These are phyloP conservation scores for Pygoscelis adeliae DNA, from an alignment of 2,113 vertebrate genomes.

Conservation along the genomic window DNA sequence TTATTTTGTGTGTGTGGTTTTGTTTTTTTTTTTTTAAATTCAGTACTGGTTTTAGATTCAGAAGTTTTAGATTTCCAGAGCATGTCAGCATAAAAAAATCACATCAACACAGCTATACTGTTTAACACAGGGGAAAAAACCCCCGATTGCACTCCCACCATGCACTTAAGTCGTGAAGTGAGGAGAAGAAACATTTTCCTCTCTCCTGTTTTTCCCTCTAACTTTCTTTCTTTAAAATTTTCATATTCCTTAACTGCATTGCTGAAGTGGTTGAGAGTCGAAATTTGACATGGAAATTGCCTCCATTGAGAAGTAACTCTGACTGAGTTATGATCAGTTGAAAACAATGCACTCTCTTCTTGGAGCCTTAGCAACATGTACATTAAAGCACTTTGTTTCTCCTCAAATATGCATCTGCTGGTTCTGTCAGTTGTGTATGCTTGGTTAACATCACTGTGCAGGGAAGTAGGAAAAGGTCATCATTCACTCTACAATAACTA, in stretches of 20 bases:
- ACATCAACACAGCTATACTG: neutral
- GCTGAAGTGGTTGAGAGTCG: neutral
- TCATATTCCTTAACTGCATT: neutral
- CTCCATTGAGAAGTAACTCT: neutral
- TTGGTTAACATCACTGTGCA: neutral
- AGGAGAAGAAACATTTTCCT: neutral
- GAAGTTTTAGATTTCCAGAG: neutral
- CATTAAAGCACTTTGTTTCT: neutral
- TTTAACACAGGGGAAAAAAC: neutral
- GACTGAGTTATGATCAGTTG: neutral
- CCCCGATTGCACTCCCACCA: neutral
- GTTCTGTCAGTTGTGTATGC: neutral
- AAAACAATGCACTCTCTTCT: neutral
- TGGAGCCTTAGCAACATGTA: neutral
- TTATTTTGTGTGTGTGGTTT: no score
- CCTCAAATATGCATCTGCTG: neutral
- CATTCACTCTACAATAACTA: neutral
- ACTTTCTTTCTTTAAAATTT: neutral
- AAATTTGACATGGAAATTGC: neutral
- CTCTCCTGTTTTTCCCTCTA: neutral
- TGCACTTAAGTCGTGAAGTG: neutral
- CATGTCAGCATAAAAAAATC: neutral
- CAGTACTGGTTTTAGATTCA: neutral
- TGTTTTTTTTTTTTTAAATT: neutral
- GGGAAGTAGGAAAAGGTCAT: neutral